These are phyloP conservation scores for Atethmia centrago DNA, from an alignment of 2,888 invertebrate genomes.

Conservation along the genomic window DNA sequence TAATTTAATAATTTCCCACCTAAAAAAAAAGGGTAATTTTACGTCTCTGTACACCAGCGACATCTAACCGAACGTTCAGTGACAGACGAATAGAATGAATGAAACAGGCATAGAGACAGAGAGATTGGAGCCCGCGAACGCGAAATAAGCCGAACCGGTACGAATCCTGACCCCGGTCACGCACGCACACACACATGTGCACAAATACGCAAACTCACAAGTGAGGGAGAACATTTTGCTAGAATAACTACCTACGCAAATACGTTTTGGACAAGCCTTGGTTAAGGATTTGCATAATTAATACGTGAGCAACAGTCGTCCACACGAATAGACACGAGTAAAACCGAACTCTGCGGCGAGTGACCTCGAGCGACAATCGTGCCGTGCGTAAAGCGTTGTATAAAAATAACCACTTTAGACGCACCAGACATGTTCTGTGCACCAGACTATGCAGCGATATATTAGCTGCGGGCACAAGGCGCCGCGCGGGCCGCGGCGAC, in stretches of 20 bases:
- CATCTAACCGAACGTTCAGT: background rate
- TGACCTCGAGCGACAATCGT: background rate
- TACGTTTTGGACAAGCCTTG: background rate
- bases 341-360: background rate
- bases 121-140: background rate
- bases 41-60: too few species aligned
- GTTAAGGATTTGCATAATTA: background rate
- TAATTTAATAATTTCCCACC: too few species aligned
- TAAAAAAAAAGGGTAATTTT: too few species aligned
- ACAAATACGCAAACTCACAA: constrained; percentile 9
- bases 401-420: constrained; percentile 5
- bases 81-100: background rate
- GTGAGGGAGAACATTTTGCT: background rate
- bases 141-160: background rate
- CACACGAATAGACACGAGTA: background rate
- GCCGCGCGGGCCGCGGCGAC: background rate
- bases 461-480: background rate
- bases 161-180: background rate
- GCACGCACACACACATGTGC: background rate
- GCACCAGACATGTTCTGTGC: too few species aligned
- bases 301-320: background rate
- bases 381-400: background rate
- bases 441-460: constrained; percentile 1
- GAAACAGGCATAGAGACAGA: background rate
- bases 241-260: background rate